Evolutionary conservation across 1,140 invertebrate genomes (phyloP).

Genomic region (Psilanteris sp.): DNA sequence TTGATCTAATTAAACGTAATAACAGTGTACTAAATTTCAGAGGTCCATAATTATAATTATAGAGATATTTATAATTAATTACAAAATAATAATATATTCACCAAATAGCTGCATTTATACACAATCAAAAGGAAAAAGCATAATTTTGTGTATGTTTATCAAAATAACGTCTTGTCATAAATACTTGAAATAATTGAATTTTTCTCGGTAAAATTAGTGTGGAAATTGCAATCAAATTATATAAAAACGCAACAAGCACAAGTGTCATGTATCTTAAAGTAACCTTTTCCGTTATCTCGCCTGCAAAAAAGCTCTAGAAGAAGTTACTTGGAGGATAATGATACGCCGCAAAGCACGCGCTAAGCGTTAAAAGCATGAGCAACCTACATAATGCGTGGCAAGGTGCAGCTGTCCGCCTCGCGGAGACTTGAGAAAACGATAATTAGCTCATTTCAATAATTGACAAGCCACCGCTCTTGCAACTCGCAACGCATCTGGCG

Average conservation of each 20-base stretch:
- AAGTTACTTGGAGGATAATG: slow-evolving; percentile 53
- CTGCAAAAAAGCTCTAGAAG: slow-evolving; percentile 34
- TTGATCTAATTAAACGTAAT: slow-evolving; percentile 17
- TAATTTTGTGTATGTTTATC: too few relatives aligned
- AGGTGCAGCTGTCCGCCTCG: slow-evolving; percentile 57
- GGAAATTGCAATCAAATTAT: slow-evolving; percentile 31
- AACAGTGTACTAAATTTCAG: slow-evolving; percentile 4
- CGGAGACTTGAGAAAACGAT: slow-evolving; percentile 70
- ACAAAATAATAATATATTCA: slow-evolving; percentile 7
- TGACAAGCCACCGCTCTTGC: slow-evolving; percentile 69
- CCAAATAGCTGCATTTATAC: too few relatives aligned
- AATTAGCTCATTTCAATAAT: slow-evolving; percentile 81
- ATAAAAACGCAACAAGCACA: slow-evolving; percentile 37
- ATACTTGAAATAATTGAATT: slow-evolving; percentile 27
- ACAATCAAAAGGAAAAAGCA: too few relatives aligned
- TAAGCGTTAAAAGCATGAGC: slow-evolving; percentile 53
- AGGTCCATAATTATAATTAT: slow-evolving; percentile 3
- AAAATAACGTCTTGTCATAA: slow-evolving; percentile 4
- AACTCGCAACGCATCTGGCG: slow-evolving; percentile 75
- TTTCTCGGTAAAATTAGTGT: slow-evolving; percentile 17
- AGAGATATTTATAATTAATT: background rate
- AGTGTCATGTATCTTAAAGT: slow-evolving; percentile 50
- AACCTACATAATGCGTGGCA: slow-evolving; percentile 51
- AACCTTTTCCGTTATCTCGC: slow-evolving; percentile 54
- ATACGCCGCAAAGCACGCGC: slow-evolving; percentile 62